Conservation (phyloP, 2,113 vertebrate genomes). For the Poeciliopsis turrubarensis region DNA sequence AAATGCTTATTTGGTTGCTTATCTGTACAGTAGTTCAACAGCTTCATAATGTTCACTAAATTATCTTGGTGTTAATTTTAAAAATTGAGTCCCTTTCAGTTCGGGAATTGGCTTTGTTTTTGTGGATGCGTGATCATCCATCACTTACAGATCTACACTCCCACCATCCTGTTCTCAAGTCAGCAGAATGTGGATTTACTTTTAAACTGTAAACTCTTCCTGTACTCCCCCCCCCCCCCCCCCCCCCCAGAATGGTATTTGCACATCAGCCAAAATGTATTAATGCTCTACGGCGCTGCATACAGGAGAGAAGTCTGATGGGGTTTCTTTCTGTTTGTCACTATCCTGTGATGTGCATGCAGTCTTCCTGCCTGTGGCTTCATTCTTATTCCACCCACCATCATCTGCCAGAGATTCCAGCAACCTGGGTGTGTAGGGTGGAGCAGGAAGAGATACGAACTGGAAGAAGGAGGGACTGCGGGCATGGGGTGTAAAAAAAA, state of each 20-base stretch:
- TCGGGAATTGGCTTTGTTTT: background rate
- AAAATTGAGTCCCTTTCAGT: background rate
- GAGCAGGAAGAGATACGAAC: slow-evolving; percentile 68
- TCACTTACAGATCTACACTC: background rate
- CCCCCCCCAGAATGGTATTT: slow-evolving; percentile 27
- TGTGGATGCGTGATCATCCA: background rate
- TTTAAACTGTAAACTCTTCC: slow-evolving; percentile 1
- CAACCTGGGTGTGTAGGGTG: slow-evolving; percentile 67
- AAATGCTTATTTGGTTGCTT: background rate
- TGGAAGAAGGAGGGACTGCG: slow-evolving; percentile 35
- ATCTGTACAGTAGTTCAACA: background rate
- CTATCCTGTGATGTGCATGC: slow-evolving; percentile 51
- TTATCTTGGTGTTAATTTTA: background rate
- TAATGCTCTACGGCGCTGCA: slow-evolving; percentile 37
- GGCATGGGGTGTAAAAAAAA: slow-evolving; percentile 36
- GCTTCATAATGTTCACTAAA: background rate
- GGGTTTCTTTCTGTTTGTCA: slow-evolving; percentile 61
- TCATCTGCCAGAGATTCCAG: slow-evolving; percentile 72
- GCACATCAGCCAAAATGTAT: slow-evolving; percentile 41
- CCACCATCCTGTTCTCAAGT: background rate
- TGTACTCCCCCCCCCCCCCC: slow-evolving; percentile 16
- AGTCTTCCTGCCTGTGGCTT: slow-evolving; percentile 66
- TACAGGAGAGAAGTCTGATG: slow-evolving; percentile 60
- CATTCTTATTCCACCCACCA: slow-evolving; percentile 66
- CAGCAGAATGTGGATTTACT: background rate